These are phyloP conservation scores for Drosophila siamana DNA, from an alignment of 2,888 invertebrate genomes.

Conservation along the genomic window DNA sequence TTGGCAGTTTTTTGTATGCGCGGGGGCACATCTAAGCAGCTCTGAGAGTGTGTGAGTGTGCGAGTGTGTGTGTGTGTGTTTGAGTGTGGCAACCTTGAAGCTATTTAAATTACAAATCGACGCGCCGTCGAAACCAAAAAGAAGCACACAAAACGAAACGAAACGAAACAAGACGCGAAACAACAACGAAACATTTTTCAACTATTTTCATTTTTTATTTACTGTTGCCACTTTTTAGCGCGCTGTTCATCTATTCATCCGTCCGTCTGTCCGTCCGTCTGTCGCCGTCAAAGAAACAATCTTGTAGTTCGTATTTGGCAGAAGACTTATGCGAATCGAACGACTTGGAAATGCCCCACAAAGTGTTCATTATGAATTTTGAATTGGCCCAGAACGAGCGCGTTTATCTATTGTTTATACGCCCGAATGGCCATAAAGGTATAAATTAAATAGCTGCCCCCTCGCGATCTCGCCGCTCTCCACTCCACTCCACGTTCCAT, in stretches of 20 bases:
- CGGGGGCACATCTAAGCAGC: slow-evolving; percentile 49
- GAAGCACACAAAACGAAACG: slow-evolving; percentile 12
- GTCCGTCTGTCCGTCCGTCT: slow-evolving; percentile 19
- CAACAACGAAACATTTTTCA: slow-evolving; percentile 63
- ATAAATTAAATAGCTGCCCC: slow-evolving; percentile 64
- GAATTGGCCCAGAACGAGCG: slow-evolving; percentile 69
- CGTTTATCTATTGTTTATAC: slow-evolving; percentile 81
- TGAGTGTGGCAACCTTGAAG: slow-evolving; percentile 77
- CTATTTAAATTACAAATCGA: slow-evolving; percentile 80
- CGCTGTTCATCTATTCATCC: slow-evolving; percentile 22
- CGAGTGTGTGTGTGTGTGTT: slow-evolving; percentile 19
- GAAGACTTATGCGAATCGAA: slow-evolving; percentile 78
- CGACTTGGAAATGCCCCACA: slow-evolving; percentile 70
- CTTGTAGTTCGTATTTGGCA: slow-evolving; percentile 50
- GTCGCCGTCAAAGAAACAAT: slow-evolving; percentile 41
- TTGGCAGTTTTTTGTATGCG: slow-evolving; percentile 68
- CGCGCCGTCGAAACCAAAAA: slow-evolving; percentile 37
- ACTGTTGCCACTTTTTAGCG: slow-evolving; percentile 73
- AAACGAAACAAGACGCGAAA: slow-evolving; percentile 31
- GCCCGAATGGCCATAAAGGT: slow-evolving; percentile 68
- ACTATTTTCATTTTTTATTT: slow-evolving; percentile 82
- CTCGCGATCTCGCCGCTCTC: neutral
- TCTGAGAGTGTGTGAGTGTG: slow-evolving; percentile 12
- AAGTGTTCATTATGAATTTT: slow-evolving; percentile 79
- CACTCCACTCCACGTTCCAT: neutral